Conservation (phyloP, 2,113 vertebrate genomes). For the Albula goreensis region DNA sequence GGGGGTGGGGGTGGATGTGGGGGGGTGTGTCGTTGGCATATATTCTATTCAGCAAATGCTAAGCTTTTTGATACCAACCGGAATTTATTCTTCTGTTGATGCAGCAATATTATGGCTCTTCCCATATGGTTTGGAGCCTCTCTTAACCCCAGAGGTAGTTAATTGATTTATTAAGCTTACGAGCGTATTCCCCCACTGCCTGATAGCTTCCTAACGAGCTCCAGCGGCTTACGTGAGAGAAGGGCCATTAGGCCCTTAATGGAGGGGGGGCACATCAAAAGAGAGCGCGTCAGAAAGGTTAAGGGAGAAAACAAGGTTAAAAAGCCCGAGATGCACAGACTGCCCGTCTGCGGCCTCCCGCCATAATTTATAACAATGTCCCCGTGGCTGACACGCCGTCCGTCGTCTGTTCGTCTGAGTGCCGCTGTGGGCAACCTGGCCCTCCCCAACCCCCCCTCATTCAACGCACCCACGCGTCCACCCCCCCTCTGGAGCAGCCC, state of each 20-base stretch:
- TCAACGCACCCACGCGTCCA: neutral
- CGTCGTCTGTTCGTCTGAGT: neutral
- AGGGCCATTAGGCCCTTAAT: slow-evolving; percentile 80
- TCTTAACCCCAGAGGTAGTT: slow-evolving; percentile 61
- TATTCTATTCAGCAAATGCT: slow-evolving; percentile 31
- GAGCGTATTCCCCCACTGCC: slow-evolving; percentile 75
- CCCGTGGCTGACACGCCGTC: slow-evolving; percentile 63
- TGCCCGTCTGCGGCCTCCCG: slow-evolving; percentile 61
- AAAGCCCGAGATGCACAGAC: slow-evolving; percentile 66
- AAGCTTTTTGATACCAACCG: slow-evolving; percentile 42
- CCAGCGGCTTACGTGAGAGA: slow-evolving; percentile 82
- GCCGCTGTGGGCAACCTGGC: neutral
- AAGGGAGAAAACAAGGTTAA: slow-evolving; percentile 55
- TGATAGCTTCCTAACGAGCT: slow-evolving; percentile 79
- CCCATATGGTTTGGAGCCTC: slow-evolving; percentile 65
- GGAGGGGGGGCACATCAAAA: slow-evolving; percentile 59
- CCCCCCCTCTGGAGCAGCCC: neutral
- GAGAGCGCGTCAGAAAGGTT: slow-evolving; percentile 65
- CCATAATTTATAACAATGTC: slow-evolving; percentile 72
- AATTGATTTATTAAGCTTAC: slow-evolving; percentile 79
- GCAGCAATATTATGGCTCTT: slow-evolving; percentile 47
- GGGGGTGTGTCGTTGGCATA: neutral
- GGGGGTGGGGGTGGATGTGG: slow-evolving; percentile 22
- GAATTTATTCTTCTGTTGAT: slow-evolving; percentile 37
- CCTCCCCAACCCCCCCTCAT: neutral